Evolutionary conservation across 2,888 invertebrate genomes (phyloP), one percentile per base, ranked within the genome.

Genomic region (Ferrisia virgata): DNA sequence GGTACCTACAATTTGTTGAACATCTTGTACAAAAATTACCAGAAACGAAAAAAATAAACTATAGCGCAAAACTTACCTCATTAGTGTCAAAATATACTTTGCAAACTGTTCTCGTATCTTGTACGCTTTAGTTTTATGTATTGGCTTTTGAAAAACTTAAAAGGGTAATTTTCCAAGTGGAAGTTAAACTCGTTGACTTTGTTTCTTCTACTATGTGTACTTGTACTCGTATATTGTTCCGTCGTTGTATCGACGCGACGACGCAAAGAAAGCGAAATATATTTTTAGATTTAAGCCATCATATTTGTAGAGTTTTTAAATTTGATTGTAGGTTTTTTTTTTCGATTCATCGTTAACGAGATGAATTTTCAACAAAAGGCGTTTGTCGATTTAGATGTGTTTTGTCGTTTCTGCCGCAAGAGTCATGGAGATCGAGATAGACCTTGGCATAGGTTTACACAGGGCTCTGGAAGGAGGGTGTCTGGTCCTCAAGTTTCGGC

Each of bases 21-120:
- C 72, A 76, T 18, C 18, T 36, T 76, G 72, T 76, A 18, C 1
- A 36, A 76, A 76, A 76, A 76, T 76, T 76, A 76, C 72, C 72
- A 36, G 15, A 76, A 76, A 76, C n/a, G 72, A 76, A 33, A 69
- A 31, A 69, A 69, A 69, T 31, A 69, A 76, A 76, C 72, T 18
- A 76, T 76, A 8, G 31, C 72, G 72, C n/a, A 76, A 76, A 76
- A 76, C 33, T 76, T 76, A 76, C 72, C 72, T 76, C 72, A 76
- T 76, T 76, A 76, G 72, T 76, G 72, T 76, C 72, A 76, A 76
- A 76, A 76, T 76, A 76, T 76, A 76, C 72, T 76, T 76, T 33
- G 72, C n/a, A 6, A 36, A 76, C 2, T 76, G 33, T 76, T 76
- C 36, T 76, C 22, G 72, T 76, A 76, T 36, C 36, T 76, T 76